Percentiles rank a stretch among this genome's conserved stretches.
These are phyloP conservation scores for Eilema sororculum DNA, from an alignment of 2,888 invertebrate species.

Conservation along the genomic window DNA sequence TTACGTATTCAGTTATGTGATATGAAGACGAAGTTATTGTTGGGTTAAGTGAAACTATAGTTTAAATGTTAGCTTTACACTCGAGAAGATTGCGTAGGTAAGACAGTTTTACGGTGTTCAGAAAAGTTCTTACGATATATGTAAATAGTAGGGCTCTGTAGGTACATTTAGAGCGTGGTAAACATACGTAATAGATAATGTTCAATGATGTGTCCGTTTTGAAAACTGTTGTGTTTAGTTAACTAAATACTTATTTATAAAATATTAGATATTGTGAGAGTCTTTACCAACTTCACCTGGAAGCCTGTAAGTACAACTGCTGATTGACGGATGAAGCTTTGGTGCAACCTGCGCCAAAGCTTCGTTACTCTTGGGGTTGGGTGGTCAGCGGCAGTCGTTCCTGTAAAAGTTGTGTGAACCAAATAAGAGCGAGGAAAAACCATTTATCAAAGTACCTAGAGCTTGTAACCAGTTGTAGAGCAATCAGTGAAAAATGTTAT, in stretches of 20 bases:
- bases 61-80: constrained; percentile 80
- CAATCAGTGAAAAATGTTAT: neutral
- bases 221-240: neutral
- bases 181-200: neutral
- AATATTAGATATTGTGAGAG: no score
- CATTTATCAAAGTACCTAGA: no score
- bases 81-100: constrained; percentile 79
- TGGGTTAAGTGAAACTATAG: constrained; percentile 70
- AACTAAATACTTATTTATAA: neutral
- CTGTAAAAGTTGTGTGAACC: neutral
- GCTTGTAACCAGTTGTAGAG: neutral
- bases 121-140: constrained; percentile 40
- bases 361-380: neutral
- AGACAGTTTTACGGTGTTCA: constrained; percentile 56
- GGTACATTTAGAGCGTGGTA: neutral
- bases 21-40: constrained; percentile 62
- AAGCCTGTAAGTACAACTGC: neutral
- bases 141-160: constrained; percentile 18
- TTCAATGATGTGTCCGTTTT: neutral
- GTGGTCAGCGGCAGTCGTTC: neutral
- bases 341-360: no score
- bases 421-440: neutral
- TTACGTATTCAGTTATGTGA: constrained; percentile 59
- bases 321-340: neutral
- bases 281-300: no score